phyloP scores from a whole-genome alignment of 2,888 invertebrate species.

The Artemia sinica region DNA sequence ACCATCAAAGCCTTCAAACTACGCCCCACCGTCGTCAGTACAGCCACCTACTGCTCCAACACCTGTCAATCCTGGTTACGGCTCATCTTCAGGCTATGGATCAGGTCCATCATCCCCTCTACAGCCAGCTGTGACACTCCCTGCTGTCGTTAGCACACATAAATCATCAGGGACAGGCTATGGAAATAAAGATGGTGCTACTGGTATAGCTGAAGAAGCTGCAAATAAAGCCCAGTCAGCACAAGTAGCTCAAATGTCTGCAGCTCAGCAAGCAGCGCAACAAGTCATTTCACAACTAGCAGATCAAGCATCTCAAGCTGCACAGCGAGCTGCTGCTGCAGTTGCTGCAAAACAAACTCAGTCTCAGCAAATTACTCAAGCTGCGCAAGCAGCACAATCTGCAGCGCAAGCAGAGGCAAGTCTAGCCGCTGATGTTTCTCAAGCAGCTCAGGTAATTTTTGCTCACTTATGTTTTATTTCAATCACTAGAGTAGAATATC shows the following conservation, averaged over 20 bases:
- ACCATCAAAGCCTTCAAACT: too few species aligned
- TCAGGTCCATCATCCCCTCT: not conserved
- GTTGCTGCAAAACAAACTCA: constrained; percentile 24
- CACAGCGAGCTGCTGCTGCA: constrained; percentile 23
- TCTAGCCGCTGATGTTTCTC: constrained; percentile 26
- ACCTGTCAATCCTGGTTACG: not conserved
- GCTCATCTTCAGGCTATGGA: not conserved
- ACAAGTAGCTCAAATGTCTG: constrained; percentile 23
- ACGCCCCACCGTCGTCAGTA: too few species aligned
- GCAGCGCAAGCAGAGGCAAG: constrained; percentile 26
- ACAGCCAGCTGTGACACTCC: not conserved
- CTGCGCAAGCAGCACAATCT: constrained; percentile 26
- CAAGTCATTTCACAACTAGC: constrained; percentile 25
- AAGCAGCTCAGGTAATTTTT: constrained; percentile 22
- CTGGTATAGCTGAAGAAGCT: not conserved
- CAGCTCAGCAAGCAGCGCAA: constrained; percentile 24
- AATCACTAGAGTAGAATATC: not conserved
- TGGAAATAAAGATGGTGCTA: not conserved
- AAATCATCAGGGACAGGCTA: not conserved
- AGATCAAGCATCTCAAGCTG: constrained; percentile 25
- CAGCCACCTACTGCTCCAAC: not conserved
- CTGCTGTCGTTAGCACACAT: not conserved
- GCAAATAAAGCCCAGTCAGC: constrained; percentile 26
- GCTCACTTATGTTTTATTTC: not conserved
- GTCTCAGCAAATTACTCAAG: constrained; percentile 23